Evolutionary conservation across 2,888 invertebrate genomes (phyloP).

Genomic region (Coleophora flavipennella): DNA sequence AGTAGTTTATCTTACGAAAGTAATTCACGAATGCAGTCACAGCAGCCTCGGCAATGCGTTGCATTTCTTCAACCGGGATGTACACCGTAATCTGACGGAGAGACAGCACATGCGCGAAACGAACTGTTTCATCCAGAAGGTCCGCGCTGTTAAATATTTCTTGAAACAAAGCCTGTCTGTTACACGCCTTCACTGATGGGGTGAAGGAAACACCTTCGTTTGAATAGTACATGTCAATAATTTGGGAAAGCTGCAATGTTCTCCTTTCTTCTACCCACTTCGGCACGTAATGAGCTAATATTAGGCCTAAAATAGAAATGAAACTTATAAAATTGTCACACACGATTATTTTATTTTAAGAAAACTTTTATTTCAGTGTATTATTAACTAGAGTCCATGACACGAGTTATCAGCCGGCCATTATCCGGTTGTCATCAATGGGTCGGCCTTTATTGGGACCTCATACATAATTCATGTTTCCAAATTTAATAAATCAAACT

Average conservation of each 20-base stretch:
- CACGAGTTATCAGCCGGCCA: too few relatives aligned
- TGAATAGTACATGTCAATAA: slow-evolving; percentile 80
- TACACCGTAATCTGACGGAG: slow-evolving; percentile 55
- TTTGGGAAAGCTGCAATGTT: slow-evolving; percentile 72
- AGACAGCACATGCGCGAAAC: slow-evolving; percentile 55
- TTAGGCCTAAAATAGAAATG: slow-evolving; percentile 60
- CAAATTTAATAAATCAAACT: too few relatives aligned
- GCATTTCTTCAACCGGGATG: slow-evolving; percentile 55
- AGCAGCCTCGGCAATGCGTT: slow-evolving; percentile 53
- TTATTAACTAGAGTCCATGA: too few relatives aligned
- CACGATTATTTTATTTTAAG: neutral
- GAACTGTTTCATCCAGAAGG: slow-evolving; percentile 49
- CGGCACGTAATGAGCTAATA: slow-evolving; percentile 63
- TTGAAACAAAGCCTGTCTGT: slow-evolving; percentile 59
- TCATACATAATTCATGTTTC: too few relatives aligned
- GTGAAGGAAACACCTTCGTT: slow-evolving; percentile 73
- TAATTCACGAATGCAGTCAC: slow-evolving; percentile 63
- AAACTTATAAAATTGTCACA: too few relatives aligned
- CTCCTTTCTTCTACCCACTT: slow-evolving; percentile 65
- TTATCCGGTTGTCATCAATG: too few relatives aligned
- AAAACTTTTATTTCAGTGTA: too few relatives aligned
- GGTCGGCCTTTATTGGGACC: too few relatives aligned
- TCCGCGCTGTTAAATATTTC: slow-evolving; percentile 45
- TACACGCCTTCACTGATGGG: slow-evolving; percentile 70
- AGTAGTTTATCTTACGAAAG: slow-evolving; percentile 46